A percentile compares a stretch with the other conserved stretches of the same genome.
Evolutionary conservation across 1,140 invertebrate species (phyloP).

Genomic region (Oedothorax gibbosus): DNA sequence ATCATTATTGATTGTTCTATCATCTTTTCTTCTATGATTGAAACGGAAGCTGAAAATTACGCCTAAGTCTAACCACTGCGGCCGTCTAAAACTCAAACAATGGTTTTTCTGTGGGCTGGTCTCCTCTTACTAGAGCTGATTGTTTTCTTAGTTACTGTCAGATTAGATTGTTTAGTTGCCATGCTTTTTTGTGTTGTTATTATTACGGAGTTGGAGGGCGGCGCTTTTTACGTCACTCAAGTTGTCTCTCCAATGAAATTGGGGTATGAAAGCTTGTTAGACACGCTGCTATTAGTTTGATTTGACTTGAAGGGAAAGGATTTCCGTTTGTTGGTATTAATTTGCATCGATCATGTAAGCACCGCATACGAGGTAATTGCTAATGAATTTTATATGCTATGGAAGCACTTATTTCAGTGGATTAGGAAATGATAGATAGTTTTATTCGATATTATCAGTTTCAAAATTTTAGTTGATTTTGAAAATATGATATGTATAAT

Average conservation of each 20-base stretch:
- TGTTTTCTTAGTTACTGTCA: constrained; percentile 51
- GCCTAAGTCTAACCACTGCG: constrained; percentile 19
- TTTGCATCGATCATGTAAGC: not conserved
- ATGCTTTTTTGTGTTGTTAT: constrained; percentile 24
- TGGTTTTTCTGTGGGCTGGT: not conserved
- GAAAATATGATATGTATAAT: no score
- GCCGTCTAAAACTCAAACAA: constrained; percentile 33
- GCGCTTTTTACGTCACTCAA: constrained; percentile 24
- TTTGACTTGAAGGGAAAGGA: not conserved
- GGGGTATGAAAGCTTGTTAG: constrained; percentile 4
- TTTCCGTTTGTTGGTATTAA: constrained; percentile 38
- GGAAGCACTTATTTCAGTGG: no score
- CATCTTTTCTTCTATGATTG: not conserved
- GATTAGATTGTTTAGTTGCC: constrained; percentile 17
- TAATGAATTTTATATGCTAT: no score
- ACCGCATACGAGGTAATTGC: no score
- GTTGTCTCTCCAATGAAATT: constrained; percentile 50
- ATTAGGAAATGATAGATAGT: no score
- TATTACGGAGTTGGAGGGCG: constrained; percentile 41
- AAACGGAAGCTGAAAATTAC: constrained; percentile 47
- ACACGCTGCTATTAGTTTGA: constrained; percentile 43
- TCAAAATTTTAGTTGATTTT: no score
- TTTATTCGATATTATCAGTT: no score
- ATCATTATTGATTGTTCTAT: constrained; percentile 23
- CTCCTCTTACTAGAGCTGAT: not conserved